phyloP scores from a whole-genome alignment of 2,113 vertebrate species.

The Centropus unirufus region DNA sequence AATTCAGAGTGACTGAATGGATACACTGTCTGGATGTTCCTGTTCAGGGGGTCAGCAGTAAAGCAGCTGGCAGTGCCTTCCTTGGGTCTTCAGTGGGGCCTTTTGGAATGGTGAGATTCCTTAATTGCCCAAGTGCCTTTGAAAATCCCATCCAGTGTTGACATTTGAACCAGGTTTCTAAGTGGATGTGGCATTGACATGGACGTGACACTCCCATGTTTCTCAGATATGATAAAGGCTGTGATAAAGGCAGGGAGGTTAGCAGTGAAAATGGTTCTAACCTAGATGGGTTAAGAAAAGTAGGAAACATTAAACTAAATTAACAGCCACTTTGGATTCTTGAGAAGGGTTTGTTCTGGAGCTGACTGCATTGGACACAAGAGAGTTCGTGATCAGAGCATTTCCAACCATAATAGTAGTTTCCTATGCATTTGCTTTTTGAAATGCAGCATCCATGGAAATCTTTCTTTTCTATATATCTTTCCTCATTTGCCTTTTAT shows the following conservation, averaged over 20 bases:
- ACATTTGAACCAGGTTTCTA: background rate
- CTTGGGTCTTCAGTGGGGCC: background rate
- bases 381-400: background rate
- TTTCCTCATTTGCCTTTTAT: background rate
- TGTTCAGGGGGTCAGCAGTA: background rate
- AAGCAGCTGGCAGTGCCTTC: background rate
- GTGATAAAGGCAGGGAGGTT: background rate
- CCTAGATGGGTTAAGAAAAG: background rate
- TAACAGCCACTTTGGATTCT: background rate
- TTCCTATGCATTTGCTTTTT: background rate
- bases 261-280: background rate
- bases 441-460: background rate
- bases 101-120: background rate
- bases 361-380: background rate
- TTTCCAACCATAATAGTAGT: background rate
- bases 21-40: background rate
- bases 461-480: background rate
- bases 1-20: background rate
- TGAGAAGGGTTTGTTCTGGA: background rate
- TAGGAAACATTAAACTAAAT: background rate
- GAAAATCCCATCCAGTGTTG: background rate
- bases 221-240: background rate
- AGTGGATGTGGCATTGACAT: background rate
- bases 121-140: background rate
- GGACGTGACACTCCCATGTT: background rate